Percentiles rank a stretch among this genome's conserved stretches.
phyloP scores from a whole-genome alignment of 1,140 invertebrate genomes.

The Bombus consobrinus region DNA sequence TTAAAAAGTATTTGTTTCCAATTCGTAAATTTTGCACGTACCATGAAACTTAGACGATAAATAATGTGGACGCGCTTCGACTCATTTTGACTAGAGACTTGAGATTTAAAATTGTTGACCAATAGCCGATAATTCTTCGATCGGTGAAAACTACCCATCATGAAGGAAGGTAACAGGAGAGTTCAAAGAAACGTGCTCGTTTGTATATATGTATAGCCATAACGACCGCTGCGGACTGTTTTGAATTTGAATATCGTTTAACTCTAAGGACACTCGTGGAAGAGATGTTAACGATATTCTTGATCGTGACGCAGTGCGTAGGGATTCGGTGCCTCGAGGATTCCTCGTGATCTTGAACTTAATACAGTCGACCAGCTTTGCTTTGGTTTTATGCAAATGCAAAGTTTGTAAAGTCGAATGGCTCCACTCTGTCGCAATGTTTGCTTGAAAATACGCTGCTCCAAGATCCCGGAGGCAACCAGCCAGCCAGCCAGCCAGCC shows the following conservation, averaged over 20 bases:
- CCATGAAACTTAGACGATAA: background rate
- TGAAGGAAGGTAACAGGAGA: background rate
- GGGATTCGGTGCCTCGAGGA: background rate
- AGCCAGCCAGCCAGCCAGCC: background rate
- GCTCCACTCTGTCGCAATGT: conserved; percentile 4
- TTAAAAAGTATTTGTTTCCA: background rate
- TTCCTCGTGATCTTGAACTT: conserved; percentile 19
- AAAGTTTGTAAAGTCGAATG: background rate
- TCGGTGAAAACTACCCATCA: background rate
- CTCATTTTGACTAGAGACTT: background rate
- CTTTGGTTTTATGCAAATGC: background rate
- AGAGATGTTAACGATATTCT: background rate
- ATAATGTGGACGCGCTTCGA: background rate
- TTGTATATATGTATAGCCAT: background rate
- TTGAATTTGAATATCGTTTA: conserved; percentile 1
- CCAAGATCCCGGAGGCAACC: background rate
- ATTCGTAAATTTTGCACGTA: background rate
- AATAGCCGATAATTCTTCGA: background rate
- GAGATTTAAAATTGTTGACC: background rate
- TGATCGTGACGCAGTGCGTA: background rate
- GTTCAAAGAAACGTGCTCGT: conserved; percentile 20
- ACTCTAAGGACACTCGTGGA: background rate
- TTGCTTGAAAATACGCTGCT: background rate
- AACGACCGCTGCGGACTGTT: background rate
- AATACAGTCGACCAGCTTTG: background rate